Evolutionary conservation across 53 echinoderm and acorn worm species (phyloP), one percentile per base, ranked within the genome.

Genomic region (Pentamera pediparva): DNA sequence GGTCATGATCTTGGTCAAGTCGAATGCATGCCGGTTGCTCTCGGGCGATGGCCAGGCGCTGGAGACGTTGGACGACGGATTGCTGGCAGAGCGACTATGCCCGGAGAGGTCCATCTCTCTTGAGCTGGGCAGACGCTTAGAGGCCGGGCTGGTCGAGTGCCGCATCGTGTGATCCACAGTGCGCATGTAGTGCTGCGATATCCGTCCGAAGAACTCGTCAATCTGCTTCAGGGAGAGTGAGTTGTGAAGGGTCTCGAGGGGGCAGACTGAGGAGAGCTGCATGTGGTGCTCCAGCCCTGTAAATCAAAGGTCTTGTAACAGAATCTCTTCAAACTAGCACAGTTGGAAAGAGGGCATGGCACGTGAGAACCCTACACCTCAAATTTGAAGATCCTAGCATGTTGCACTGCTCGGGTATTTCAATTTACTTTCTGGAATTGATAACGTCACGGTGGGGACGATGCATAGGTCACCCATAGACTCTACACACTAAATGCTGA

Each of bases 191-290:
- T 84, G 77, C 12, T 82, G 79, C 20, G 90, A 88, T 41, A 95
- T 69, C 26, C 81, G 82, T 29, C 85, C 85, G n/a, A 95, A 73
- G 78, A 95, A 95, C 33, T 82, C 77, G 26, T 95, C 96, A 22
- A 95, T 79, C 64, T 95, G 96, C 24, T 81, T 84, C 45, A 95
- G 75, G 26, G 96, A 95, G 28, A 95, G 81, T 19, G 75, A 78
- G 81, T 95, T 95, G 70, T 95, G 96, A 2, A 95, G 77, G 6
- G 96, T 95, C 75, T 95, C 96, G 40, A 95, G 61, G 4, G 96
- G 83, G 21, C 88, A 82, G 56, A 95, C 80, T 18, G 96, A 95
- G 19, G 96, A 79, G 39, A 95, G 85, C 33, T 87, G 82, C 62
- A 90, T 85, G 64, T 91, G 87, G 36, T 84, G 81, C 51, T 95